Evolutionary conservation across 2,888 invertebrate species (phyloP).

Genomic region (Cylloceria caligata): DNA sequence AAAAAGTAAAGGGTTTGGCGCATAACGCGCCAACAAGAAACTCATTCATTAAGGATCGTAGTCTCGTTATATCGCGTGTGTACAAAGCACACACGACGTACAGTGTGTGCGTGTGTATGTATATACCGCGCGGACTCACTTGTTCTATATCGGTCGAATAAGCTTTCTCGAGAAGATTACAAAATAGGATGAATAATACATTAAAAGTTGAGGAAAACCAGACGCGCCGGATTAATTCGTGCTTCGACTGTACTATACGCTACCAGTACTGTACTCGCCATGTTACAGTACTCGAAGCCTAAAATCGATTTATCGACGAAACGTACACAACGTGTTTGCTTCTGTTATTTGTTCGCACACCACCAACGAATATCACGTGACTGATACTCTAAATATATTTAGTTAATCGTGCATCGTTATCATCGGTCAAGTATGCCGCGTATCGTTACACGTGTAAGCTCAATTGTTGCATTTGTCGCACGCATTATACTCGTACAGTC

Average conservation of each 20-base stretch:
- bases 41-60: constrained; percentile 65
- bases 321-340: constrained; percentile 22
- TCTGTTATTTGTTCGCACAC: constrained; percentile 14
- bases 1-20: constrained; percentile 34
- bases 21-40: constrained; percentile 66
- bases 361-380: constrained; percentile 36
- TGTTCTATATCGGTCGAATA: constrained; percentile 12
- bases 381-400: constrained; percentile 33
- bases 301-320: constrained; percentile 58
- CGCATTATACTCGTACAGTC: constrained; percentile 5
- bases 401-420: constrained; percentile 24
- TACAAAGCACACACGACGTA: constrained; percentile 3
- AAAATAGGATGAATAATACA: constrained; percentile 17
- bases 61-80: constrained; percentile 56
- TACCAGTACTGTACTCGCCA: background rate
- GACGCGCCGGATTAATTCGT: constrained; percentile 4
- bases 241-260: background rate
- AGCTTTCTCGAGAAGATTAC: constrained; percentile 22
- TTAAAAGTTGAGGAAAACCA: constrained; percentile 14
- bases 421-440: background rate
- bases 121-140: background rate
- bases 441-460: constrained; percentile 37
- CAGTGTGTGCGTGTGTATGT: background rate
- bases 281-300: constrained; percentile 9
- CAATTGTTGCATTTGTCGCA: constrained; percentile 26